Conservation (phyloP, 2,797 vertebrate genomes). For the Lithobates sylvaticus region DNA sequence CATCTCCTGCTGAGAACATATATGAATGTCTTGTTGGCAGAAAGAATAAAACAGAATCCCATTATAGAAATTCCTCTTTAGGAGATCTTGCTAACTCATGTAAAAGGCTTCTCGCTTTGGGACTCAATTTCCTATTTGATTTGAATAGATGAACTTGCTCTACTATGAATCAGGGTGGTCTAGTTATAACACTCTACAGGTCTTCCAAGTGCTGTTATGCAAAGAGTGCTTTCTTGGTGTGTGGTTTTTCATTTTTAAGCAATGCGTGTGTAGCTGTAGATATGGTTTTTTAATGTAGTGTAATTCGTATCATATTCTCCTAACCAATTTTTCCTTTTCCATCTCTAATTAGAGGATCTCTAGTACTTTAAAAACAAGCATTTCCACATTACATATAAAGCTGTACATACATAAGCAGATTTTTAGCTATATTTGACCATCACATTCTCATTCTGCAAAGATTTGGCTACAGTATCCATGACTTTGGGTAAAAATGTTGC, state of each 20-base stretch:
- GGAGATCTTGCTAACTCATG: background rate
- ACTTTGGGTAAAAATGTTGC: too few species aligned
- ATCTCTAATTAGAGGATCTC: background rate
- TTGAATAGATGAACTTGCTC: slow-evolving; percentile 19
- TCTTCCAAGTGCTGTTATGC: slow-evolving; percentile 4
- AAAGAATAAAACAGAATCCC: background rate
- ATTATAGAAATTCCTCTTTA: background rate
- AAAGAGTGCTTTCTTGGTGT: background rate
- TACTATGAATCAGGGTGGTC: slow-evolving; percentile 40
- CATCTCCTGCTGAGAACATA: background rate
- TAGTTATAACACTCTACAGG: slow-evolving; percentile 19
- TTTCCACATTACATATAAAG: too few species aligned
- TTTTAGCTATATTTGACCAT: too few species aligned
- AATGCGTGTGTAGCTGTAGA: background rate
- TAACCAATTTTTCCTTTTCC: background rate
- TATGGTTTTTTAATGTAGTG: background rate
- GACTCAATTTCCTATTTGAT: slow-evolving; percentile 9
- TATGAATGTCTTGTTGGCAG: background rate
- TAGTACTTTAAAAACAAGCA: too few species aligned
- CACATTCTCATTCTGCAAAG: too few species aligned
- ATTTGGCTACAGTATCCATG: too few species aligned
- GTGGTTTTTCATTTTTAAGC: slow-evolving; percentile 31
- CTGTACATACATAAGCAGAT: too few species aligned
- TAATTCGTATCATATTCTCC: background rate
- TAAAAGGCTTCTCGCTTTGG: slow-evolving; percentile 14